phyloP scores from a whole-genome alignment of 2,797 vertebrate species.

The Lutjanus campechanus region DNA sequence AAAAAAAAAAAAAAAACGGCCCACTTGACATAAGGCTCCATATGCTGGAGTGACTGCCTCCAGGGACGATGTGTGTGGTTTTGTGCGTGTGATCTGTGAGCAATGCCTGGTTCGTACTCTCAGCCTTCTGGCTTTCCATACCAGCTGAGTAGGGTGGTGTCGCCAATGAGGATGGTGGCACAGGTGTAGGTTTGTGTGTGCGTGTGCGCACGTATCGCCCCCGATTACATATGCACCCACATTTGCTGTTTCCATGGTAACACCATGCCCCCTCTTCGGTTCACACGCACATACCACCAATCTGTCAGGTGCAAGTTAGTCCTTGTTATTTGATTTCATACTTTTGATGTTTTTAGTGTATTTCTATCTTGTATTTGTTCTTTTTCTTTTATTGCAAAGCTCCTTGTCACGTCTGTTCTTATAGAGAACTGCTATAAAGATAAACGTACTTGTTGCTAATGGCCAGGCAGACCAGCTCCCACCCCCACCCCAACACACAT shows the following conservation, averaged over 20 bases:
- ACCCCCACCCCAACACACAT: constrained; percentile 18
- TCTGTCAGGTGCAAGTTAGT: constrained; percentile 55
- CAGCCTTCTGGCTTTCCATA: constrained; percentile 34
- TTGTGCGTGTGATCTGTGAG: constrained; percentile 41
- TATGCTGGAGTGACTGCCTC: constrained; percentile 61
- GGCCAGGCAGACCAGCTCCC: constrained; percentile 26
- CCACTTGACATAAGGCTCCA: constrained; percentile 66
- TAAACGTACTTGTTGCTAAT: constrained; percentile 26
- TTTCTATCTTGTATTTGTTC: background rate
- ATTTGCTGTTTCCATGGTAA: constrained; percentile 79
- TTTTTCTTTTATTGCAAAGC: background rate
- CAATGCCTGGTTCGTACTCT: constrained; percentile 16
- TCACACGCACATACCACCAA: constrained; percentile 36
- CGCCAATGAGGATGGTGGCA: constrained; percentile 33
- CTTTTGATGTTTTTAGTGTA: background rate
- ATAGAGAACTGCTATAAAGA: background rate
- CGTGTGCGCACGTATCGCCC: constrained; percentile 18
- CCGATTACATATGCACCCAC: constrained; percentile 60
- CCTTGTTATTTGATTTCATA: constrained; percentile 10
- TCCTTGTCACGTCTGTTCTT: background rate
- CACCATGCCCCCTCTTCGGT: constrained; percentile 41
- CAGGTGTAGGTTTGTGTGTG: constrained; percentile 62
- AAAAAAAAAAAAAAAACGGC: background rate
- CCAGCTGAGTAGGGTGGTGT: constrained; percentile 41
- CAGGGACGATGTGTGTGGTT: constrained; percentile 36